Evolutionary conservation across 1,140 invertebrate genomes (phyloP), one percentile per base, ranked within the genome.

Genomic region (Drosophila nebulosa): DNA sequence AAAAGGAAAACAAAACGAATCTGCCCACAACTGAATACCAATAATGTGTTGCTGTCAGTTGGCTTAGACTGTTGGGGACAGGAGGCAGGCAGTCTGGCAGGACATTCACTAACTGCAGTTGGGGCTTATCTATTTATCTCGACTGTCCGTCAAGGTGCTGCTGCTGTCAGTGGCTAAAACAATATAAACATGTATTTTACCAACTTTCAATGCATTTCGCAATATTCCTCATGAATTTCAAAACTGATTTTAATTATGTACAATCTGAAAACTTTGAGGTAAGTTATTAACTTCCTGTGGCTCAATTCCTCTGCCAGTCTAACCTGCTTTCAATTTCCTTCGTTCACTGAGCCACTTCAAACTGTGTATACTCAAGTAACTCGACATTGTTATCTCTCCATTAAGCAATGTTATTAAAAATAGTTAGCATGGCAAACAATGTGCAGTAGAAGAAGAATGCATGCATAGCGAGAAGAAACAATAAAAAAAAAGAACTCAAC

Each of bases 21-120:
- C 71, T 74, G 64, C 71, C 71, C 71, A 61, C 71, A 74, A 67
- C 71, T 74, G 70, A 74, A 74, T 74, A 58, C 70, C 71, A 74
- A 74, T 74, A 74, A 74, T 36, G 71, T 74, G 70, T 71, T 61
- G 63, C 70, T 74, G 71, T 67, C 71, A 61, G 63, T 61, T 51
- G 63, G 71, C 63, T 67, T 74, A 74, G 71, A 51, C 56, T 55
- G 62, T 30, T 55, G 14, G 26, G 22, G 51, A 36, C 27, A 16
- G 1, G 12, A 24, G 1, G 30, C n/a, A n/a, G n/a, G n/a, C n/a
- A 14, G 35, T 18, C 21, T 4, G 2, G 16, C 24, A n/a, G 70
- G 56, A 55, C 24, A 56, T 63, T 36, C 59, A 51, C 63, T 21
- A 61, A 56, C 63, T 74, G 71, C 63, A 74, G 36, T 74, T 64